Conservation (phyloP, 2,113 vertebrate genomes). For the Manacus vitellinus region DNA sequence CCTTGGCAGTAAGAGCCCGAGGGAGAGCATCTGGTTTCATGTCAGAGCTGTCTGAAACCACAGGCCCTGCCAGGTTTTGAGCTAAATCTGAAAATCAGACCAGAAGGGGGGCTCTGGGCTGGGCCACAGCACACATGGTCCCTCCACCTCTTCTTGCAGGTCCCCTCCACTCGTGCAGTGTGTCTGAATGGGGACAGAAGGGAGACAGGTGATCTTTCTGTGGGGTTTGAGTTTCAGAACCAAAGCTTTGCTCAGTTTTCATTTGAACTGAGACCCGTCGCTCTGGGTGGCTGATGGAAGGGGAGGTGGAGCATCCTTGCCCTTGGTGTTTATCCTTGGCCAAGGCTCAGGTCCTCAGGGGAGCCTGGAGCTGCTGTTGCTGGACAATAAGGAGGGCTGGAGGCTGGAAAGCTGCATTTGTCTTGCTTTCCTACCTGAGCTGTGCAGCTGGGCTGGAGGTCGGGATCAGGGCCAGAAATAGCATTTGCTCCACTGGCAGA, state of each 20-base stretch:
- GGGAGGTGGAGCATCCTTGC: not conserved
- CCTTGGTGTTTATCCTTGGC: not conserved
- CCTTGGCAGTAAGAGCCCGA: not conserved
- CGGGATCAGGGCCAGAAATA: not conserved
- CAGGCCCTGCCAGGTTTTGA: not conserved
- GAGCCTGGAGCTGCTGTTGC: not conserved
- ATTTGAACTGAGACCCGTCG: not conserved
- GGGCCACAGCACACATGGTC: accelerated
- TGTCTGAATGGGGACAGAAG: not conserved
- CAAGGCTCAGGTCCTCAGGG: not conserved
- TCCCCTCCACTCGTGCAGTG: accelerated
- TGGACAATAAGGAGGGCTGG: not conserved
- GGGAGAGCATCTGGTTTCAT: constrained; percentile 1
- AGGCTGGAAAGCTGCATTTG: not conserved
- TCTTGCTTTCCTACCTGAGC: not conserved
- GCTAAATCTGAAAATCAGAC: not conserved
- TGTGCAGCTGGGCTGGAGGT: not conserved
- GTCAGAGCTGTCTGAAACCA: not conserved
- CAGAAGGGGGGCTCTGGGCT: not conserved
- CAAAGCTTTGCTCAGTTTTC: not conserved
- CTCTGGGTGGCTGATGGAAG: not conserved
- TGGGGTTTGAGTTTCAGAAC: not conserved
- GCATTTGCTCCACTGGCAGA: not conserved
- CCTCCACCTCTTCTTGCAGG: not conserved
- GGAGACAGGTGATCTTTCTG: not conserved